Percentiles rank a stretch among this genome's conserved stretches.
phyloP scores from a whole-genome alignment of 2,113 vertebrate species.

The Channa maculata region DNA sequence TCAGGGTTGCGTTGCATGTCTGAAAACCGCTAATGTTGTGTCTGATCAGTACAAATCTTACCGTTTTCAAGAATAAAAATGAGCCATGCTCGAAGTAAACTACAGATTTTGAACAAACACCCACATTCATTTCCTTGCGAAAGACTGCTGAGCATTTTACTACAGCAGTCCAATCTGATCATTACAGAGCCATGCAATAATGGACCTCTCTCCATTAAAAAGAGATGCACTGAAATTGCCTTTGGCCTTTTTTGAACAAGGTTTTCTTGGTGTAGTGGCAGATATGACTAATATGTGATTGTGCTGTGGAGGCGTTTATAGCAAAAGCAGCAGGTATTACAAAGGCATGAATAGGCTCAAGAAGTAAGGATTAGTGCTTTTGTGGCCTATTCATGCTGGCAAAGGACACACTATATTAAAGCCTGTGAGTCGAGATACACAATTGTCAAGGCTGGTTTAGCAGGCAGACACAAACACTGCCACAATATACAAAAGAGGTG shows the following conservation, averaged over 20 bases:
- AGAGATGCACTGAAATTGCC: constrained; percentile 50
- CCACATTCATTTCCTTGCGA: not conserved
- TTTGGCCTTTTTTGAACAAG: constrained; percentile 46
- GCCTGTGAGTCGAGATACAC: constrained; percentile 4
- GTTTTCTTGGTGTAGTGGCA: constrained; percentile 37
- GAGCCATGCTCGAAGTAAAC: too few species aligned
- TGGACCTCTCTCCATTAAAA: constrained; percentile 52
- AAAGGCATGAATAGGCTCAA: constrained; percentile 46
- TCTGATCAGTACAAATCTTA: too few species aligned
- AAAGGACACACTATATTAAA: constrained; percentile 41
- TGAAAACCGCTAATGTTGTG: too few species aligned
- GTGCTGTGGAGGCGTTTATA: constrained; percentile 37
- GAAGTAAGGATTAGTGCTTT: constrained; percentile 58
- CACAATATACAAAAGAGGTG: constrained; percentile 23
- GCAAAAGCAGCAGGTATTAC: constrained; percentile 46
- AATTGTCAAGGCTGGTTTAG: constrained; percentile 41
- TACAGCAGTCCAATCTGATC: constrained; percentile 47
- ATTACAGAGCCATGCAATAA: constrained; percentile 46
- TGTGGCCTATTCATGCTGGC: constrained; percentile 35
- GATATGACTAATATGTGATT: constrained; percentile 51
- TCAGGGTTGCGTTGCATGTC: too few species aligned
- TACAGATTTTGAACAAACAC: too few species aligned
- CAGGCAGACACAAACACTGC: constrained; percentile 14
- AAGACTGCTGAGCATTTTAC: constrained; percentile 37
- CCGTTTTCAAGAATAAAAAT: too few species aligned